phyloP scores from a whole-genome alignment of 2,797 vertebrate genomes.

The Sciaenops ocellatus region DNA sequence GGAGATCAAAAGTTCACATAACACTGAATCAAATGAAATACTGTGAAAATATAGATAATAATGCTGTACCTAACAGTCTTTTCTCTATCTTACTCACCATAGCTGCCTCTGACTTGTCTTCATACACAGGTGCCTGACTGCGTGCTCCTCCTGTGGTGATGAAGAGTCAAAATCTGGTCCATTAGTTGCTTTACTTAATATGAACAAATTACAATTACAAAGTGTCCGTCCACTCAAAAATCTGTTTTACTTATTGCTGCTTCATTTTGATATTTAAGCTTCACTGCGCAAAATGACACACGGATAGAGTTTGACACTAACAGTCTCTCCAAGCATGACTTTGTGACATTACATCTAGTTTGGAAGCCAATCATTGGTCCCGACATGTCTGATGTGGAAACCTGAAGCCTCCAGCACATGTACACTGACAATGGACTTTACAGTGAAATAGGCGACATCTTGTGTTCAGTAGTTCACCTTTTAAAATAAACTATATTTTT shows the following conservation, averaged over 20 bases:
- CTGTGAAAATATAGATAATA: background rate
- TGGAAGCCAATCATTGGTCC: too few relatives aligned
- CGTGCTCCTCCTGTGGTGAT: slow-evolving; percentile 37
- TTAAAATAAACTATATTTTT: background rate
- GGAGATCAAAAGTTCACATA: background rate
- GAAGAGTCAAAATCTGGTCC: background rate
- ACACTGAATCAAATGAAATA: background rate
- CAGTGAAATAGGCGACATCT: too few relatives aligned
- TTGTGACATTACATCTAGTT: background rate
- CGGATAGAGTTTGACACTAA: background rate
- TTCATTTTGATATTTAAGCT: background rate
- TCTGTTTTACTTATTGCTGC: background rate
- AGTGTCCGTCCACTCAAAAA: background rate
- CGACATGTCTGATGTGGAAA: background rate
- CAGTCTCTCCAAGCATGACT: too few relatives aligned
- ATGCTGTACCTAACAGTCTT: background rate
- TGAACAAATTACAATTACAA: too few relatives aligned
- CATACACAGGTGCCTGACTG: slow-evolving; percentile 28
- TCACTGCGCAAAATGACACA: background rate
- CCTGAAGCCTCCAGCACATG: background rate
- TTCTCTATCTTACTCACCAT: slow-evolving; percentile 80
- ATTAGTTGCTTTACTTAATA: background rate
- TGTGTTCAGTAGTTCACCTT: background rate
- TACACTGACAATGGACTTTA: background rate
- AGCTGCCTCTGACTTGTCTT: slow-evolving; percentile 67